Evolutionary conservation across 1,140 invertebrate species (phyloP).

Genomic region (Sinonovacula constricta): DNA sequence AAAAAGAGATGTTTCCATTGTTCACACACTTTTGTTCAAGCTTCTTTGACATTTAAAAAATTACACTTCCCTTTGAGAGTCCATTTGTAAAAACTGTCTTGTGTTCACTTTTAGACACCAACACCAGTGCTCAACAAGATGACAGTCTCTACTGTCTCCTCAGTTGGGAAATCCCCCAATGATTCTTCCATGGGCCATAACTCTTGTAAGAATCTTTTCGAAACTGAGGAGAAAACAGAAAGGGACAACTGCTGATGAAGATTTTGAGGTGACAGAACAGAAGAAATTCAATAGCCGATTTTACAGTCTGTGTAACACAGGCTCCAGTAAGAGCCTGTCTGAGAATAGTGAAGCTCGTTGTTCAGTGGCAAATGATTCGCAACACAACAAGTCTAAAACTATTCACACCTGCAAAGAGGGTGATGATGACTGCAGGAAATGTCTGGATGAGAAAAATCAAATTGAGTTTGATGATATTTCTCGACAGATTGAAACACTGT

Average conservation of each 20-base stretch:
- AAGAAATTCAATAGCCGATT: constrained; percentile 67
- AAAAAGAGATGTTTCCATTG: no score
- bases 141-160: constrained; percentile 41
- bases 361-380: neutral
- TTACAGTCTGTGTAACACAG: constrained; percentile 71
- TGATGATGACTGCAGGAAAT: constrained; percentile 51
- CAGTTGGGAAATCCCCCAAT: constrained; percentile 7
- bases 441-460: constrained; percentile 47
- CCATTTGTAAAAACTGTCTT: no score
- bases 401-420: constrained; percentile 48
- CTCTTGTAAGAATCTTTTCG: constrained; percentile 23
- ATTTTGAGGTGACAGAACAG: constrained; percentile 54
- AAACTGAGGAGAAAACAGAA: constrained; percentile 49
- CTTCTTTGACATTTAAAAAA: no score
- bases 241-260: constrained; percentile 51
- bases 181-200: constrained; percentile 21
- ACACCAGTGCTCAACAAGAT: constrained; percentile 25
- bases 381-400: constrained; percentile 12
- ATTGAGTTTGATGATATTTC: constrained; percentile 73
- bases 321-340: constrained; percentile 62
- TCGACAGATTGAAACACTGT: constrained; percentile 68
- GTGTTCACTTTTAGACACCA: neutral
- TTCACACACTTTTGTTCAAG: no score
- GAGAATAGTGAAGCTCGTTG: constrained; percentile 25
- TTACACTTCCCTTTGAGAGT: no score